Conservation (phyloP, 2,888 invertebrate genomes). For the Ochropleura plecta region DNA sequence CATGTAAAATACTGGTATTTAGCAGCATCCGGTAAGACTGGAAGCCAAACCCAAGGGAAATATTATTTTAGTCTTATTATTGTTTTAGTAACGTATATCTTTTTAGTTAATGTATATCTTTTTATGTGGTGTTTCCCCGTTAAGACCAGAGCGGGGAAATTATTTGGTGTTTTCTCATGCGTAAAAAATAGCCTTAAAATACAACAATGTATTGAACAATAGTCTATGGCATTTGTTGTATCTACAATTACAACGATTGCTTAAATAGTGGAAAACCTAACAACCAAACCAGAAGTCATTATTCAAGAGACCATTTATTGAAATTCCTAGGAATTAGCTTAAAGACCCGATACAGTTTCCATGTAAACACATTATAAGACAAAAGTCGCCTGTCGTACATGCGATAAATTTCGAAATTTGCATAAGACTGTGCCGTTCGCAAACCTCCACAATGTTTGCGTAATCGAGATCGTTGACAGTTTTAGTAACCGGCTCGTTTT, state of each 20-base stretch:
- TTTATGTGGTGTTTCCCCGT: no score
- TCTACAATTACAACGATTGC: not conserved
- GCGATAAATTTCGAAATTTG: conserved; percentile 59
- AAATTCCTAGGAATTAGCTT: conserved; percentile 45
- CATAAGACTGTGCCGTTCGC: conserved; percentile 43
- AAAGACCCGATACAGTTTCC: conserved; percentile 27
- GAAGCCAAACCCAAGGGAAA: no score
- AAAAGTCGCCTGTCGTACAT: conserved; percentile 41
- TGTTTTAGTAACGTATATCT: no score
- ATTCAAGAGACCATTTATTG: conserved; percentile 28
- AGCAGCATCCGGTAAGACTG: no score
- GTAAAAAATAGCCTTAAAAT: not conserved
- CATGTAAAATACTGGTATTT: no score
- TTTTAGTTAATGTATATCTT: no score
- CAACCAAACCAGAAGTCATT: conserved; percentile 15
- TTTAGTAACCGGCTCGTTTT: conserved; percentile 9
- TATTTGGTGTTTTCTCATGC: no score
- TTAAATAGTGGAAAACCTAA: not conserved
- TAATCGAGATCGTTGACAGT: conserved; percentile 33
- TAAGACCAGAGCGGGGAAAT: no score
- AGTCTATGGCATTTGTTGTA: not conserved
- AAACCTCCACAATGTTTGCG: conserved; percentile 28
- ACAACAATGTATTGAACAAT: not conserved
- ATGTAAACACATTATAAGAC: conserved; percentile 44
- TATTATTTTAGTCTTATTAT: no score